A percentile compares a stretch with the other conserved stretches of the same genome.
Evolutionary conservation across 2,113 vertebrate species (phyloP).

Genomic region (Menura novaehollandiae): DNA sequence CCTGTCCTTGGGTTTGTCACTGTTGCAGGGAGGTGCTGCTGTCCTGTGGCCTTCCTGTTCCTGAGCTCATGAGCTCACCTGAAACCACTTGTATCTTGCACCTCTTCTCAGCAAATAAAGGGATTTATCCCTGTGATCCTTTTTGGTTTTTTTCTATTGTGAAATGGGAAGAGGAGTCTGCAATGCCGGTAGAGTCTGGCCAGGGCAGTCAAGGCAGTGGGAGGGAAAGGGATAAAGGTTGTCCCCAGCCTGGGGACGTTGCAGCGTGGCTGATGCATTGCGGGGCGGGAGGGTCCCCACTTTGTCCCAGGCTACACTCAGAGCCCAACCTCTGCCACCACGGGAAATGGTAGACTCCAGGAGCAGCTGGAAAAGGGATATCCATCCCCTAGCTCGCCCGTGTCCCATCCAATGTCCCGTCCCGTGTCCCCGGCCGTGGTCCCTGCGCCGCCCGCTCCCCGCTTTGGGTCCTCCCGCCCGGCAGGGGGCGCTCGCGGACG

Average conservation of each 20-base stretch:
- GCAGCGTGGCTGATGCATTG: not conserved
- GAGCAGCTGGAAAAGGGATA: not conserved
- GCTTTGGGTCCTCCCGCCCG: not conserved
- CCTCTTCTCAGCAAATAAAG: slow-evolving; percentile 10
- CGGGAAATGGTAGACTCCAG: fast-evolving
- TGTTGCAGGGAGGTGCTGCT: not conserved
- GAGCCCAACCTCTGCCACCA: not conserved
- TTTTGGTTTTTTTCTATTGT: not conserved
- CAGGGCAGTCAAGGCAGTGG: fast-evolving
- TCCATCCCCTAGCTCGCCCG: fast-evolving
- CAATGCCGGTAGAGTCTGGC: not conserved
- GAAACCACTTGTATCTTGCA: fast-evolving
- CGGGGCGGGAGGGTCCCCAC: fast-evolving
- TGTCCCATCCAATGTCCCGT: not conserved
- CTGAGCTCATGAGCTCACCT: not conserved
- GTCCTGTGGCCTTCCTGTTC: not conserved
- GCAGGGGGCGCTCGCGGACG: fast-evolving
- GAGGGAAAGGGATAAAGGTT: not conserved
- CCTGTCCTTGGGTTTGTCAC: not conserved
- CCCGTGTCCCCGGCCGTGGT: not conserved
- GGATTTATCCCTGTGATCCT: not conserved
- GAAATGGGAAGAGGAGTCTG: not conserved
- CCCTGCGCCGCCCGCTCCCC: fast-evolving
- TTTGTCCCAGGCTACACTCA: fast-evolving
- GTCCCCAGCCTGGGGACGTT: not conserved